Evolutionary conservation across 2,888 invertebrate genomes (phyloP).

Genomic region (Sceliomorpha sp.): DNA sequence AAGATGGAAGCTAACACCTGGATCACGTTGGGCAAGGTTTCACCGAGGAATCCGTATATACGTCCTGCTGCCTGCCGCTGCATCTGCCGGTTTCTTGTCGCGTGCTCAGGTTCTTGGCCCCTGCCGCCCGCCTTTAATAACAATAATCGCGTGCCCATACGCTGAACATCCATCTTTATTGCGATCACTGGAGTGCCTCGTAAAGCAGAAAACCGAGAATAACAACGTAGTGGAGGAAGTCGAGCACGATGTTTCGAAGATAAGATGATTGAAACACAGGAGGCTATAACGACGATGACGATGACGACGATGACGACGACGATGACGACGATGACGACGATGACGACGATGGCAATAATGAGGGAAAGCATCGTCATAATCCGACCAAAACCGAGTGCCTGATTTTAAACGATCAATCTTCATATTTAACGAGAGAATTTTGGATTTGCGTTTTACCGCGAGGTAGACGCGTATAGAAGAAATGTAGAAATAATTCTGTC

Average conservation of each 20-base stretch:
- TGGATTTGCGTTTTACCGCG: too few relatives aligned
- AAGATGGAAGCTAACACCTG: conserved; percentile 28
- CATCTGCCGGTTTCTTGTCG: conserved; percentile 46
- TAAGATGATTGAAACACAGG: conserved; percentile 9
- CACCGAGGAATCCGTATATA: conserved; percentile 49
- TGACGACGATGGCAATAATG: too few relatives aligned
- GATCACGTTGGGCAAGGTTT: conserved; percentile 53
- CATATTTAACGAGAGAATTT: too few relatives aligned
- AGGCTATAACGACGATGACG: too few relatives aligned
- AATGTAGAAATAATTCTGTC: too few relatives aligned
- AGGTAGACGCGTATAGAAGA: too few relatives aligned
- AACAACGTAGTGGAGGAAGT: conserved; percentile 1
- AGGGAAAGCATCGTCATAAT: too few relatives aligned
- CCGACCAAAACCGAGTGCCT: too few relatives aligned
- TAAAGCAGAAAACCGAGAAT: conserved; percentile 4
- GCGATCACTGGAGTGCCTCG: conserved; percentile 17
- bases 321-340: too few relatives aligned
- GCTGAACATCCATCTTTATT: conserved; percentile 39
- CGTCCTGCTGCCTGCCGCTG: conserved; percentile 30
- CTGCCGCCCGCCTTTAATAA: conserved; percentile 43
- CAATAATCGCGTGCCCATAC: conserved; percentile 46
- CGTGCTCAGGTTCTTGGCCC: conserved; percentile 55
- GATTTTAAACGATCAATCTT: too few relatives aligned
- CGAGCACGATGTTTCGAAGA: conserved; percentile 10
- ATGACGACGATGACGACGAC: too few relatives aligned